Evolutionary conservation across 2,888 invertebrate genomes (phyloP), one percentile per base, ranked within the genome.

Genomic region (Pollenia amentaria): DNA sequence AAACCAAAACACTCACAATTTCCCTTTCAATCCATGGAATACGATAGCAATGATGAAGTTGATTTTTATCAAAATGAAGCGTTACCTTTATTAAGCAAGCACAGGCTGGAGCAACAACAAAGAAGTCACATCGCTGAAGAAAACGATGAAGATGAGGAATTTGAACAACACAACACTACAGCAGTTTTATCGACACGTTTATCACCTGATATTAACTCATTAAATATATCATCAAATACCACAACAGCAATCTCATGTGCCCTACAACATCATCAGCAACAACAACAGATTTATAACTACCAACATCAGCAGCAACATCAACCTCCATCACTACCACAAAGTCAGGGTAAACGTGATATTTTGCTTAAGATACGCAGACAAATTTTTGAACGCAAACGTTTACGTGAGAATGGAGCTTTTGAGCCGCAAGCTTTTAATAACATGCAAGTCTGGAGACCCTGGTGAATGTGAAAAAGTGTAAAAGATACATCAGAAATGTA

Each of bases 331-430:
- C 77, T 14, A 16, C 78, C 87, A 44, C 87, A 87, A 48, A 80
- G 64, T 48, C 88, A 84, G 51, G 81, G 89, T 3, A 91, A 91
- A 87, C 90, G 89, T 88, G 91, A 91, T 89, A 93, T 92, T 60
- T 85, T 92, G 44, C 88, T 91, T 3, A 92, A 92, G 87, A 92
- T 92, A 77, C 91, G 92, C n/a, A 90, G 90, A 72, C 92, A 92
- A 88, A 92, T 92, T 40, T 92, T 92, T 16, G 92, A 92, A 87
- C 90, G 92, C 0, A 92, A 92, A 70, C 91, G 92, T 1, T 91
- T 92, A 60, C 89, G 92, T 60, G 91, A 92, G 88, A 89, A 91
- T 44, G 91, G 90, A 44, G 90, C 90, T 18, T 85, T 81, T 62
- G 82, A 86, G 46, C 80, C 91, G 44, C 90, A 92, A 42, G 90